Percentiles rank a stretch among this genome's conserved stretches.
Conservation (phyloP, 2,888 invertebrate genomes). For the Cryptus armator region DNA sequence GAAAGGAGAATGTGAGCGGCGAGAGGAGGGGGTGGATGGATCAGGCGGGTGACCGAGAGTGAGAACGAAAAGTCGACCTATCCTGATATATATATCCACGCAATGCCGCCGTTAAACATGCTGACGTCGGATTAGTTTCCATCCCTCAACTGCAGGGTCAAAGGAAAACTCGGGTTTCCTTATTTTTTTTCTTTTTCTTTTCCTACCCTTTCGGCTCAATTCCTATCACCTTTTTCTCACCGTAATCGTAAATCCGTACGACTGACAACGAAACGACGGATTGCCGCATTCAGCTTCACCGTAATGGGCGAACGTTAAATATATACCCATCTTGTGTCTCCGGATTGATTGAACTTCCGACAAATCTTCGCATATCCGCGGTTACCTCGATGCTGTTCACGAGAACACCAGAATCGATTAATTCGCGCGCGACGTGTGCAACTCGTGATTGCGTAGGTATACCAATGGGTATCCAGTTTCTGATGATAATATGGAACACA, state of each 20-base stretch:
- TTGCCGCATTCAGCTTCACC: slow-evolving; percentile 48
- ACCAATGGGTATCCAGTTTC: background rate
- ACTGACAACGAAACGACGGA: slow-evolving; percentile 39
- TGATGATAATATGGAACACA: background rate
- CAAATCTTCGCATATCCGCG: slow-evolving; percentile 30
- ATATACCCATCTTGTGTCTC: background rate
- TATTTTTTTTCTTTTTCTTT: slow-evolving; percentile 31
- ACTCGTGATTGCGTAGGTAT: background rate
- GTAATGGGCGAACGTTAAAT: slow-evolving; percentile 1
- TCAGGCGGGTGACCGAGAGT: background rate
- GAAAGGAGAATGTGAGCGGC: slow-evolving; percentile 59
- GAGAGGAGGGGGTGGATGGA: background rate
- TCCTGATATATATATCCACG: slow-evolving; percentile 23
- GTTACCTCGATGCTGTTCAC: background rate
- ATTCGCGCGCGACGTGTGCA: background rate
- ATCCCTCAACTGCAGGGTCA: slow-evolving; percentile 59
- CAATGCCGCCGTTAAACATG: slow-evolving; percentile 59
- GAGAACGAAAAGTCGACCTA: slow-evolving; percentile 26
- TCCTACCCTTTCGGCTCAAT: background rate
- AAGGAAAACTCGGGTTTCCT: slow-evolving; percentile 41
- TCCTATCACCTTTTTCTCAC: slow-evolving; percentile 36
- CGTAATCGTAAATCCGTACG: slow-evolving; percentile 61
- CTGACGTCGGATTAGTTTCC: slow-evolving; percentile 69
- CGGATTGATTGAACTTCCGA: slow-evolving; percentile 50
- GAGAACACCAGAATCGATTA: background rate